A percentile compares a stretch with the other conserved stretches of the same genome.
These are phyloP conservation scores for Ataeniobius toweri DNA, from an alignment of 2,797 vertebrate genomes.

Conservation along the genomic window DNA sequence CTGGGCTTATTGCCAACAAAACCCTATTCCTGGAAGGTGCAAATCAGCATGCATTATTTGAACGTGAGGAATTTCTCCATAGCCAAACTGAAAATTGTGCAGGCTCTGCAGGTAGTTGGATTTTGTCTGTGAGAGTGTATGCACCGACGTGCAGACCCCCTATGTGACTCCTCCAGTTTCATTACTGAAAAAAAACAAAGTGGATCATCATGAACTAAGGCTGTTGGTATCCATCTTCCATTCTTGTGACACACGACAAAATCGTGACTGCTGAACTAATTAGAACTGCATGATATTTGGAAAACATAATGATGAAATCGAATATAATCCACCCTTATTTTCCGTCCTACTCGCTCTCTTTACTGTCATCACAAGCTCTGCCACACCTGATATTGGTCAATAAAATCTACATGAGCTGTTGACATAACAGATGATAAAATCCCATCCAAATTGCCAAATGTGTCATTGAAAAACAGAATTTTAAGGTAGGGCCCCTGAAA, in stretches of 20 bases:
- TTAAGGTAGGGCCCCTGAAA: too few relatives aligned
- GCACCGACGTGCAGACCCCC: background rate
- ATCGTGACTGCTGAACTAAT: background rate
- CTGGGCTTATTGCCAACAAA: slow-evolving; percentile 61
- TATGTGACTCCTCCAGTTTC: too few relatives aligned
- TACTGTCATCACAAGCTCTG: too few relatives aligned
- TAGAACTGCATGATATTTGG: background rate
- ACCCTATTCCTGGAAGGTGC: slow-evolving; percentile 58
- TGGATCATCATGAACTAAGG: background rate
- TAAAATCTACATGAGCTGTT: too few relatives aligned
- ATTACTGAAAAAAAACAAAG: background rate
- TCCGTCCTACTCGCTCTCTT: too few relatives aligned
- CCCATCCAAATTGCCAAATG: too few relatives aligned
- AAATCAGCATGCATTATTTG: slow-evolving; percentile 25
- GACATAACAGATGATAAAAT: too few relatives aligned
- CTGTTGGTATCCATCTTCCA: background rate
- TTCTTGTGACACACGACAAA: too few relatives aligned
- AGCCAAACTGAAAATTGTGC: slow-evolving; percentile 5
- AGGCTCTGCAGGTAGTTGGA: slow-evolving; percentile 23
- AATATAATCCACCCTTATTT: too few relatives aligned
- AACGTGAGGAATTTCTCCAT: slow-evolving; percentile 16
- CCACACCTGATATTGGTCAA: too few relatives aligned
- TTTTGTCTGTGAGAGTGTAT: background rate
- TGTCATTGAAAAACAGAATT: too few relatives aligned
- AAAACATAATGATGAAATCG: background rate